A percentile compares a stretch with the other conserved stretches of the same genome.
phyloP scores from a whole-genome alignment of 2,113 vertebrate genomes.

The Archocentrus centrarchus region DNA sequence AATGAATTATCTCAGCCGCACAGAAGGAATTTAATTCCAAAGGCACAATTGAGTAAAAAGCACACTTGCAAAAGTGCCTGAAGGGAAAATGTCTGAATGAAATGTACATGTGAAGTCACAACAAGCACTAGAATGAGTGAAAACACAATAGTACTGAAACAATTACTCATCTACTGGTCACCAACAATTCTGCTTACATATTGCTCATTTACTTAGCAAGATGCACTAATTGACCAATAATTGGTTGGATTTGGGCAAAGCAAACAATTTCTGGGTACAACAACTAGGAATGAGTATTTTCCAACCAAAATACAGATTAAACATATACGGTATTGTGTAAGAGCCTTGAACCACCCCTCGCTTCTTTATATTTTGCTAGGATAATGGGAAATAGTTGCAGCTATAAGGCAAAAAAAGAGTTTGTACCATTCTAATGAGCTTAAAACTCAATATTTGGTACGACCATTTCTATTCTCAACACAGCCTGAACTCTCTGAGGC shows the following conservation, averaged over 20 bases:
- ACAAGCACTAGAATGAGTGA: not conserved
- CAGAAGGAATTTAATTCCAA: not conserved
- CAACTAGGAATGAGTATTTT: not conserved
- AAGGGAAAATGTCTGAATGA: not conserved
- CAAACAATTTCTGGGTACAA: not conserved
- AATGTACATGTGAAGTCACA: not conserved
- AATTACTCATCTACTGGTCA: not conserved
- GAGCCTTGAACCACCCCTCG: not conserved
- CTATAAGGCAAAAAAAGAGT: not conserved
- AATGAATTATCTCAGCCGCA: constrained; percentile 19
- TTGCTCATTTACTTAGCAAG: not conserved
- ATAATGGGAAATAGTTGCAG: not conserved
- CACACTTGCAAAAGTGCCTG: not conserved
- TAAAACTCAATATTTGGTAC: not conserved
- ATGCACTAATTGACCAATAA: not conserved
- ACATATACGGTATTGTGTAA: not conserved
- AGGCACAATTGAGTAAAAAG: not conserved
- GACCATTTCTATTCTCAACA: not conserved
- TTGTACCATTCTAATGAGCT: not conserved
- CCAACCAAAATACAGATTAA: not conserved
- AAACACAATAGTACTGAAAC: not conserved
- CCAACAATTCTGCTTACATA: not conserved
- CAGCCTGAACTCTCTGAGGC: not conserved
- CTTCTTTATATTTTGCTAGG: not conserved
- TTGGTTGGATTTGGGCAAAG: not conserved